A percentile compares a stretch with the other conserved stretches of the same genome.
Evolutionary conservation across 2,888 invertebrate species (phyloP).

Genomic region (Adela reaumurella): DNA sequence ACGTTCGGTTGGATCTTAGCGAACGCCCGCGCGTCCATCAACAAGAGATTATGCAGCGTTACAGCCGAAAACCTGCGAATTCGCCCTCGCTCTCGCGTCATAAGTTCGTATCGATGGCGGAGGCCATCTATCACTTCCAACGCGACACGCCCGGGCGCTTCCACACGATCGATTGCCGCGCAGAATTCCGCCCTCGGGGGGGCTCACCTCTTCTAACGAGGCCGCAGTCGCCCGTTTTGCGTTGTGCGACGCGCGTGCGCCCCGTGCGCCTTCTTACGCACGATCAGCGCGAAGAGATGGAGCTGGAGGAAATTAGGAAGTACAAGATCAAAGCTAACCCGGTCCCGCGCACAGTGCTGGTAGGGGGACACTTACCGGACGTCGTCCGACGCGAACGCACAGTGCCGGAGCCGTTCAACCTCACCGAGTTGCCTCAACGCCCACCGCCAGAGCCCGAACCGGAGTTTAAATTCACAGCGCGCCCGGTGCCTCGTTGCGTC

Average conservation of each 20-base stretch:
- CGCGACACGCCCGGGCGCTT: constrained; percentile 59
- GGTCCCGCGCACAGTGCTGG: constrained; percentile 57
- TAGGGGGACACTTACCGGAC: constrained; percentile 46
- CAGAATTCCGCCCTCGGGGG: constrained; percentile 21
- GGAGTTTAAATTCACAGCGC: constrained; percentile 52
- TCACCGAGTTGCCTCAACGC: constrained; percentile 55
- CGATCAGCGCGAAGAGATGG: constrained; percentile 59
- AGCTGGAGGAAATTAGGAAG: constrained; percentile 62
- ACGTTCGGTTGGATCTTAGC: background rate
- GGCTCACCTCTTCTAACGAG: constrained; percentile 28
- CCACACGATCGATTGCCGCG: constrained; percentile 23
- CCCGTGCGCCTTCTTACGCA: constrained; percentile 50
- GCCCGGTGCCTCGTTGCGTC: constrained; percentile 58
- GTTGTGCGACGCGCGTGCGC: constrained; percentile 53
- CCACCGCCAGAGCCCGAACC: constrained; percentile 16
- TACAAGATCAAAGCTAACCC: constrained; percentile 66
- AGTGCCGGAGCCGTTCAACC: constrained; percentile 61
- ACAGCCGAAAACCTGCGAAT: background rate
- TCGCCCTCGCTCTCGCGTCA: constrained; percentile 18
- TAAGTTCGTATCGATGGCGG: constrained; percentile 59
- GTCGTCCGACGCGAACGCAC: constrained; percentile 55
- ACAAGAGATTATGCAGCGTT: background rate
- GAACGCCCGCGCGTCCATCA: background rate
- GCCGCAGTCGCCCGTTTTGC: constrained; percentile 51
- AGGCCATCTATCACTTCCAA: constrained; percentile 54